These are phyloP conservation scores for Phalloptychus januarius DNA, from an alignment of 2,797 vertebrate genomes.

Conservation along the genomic window DNA sequence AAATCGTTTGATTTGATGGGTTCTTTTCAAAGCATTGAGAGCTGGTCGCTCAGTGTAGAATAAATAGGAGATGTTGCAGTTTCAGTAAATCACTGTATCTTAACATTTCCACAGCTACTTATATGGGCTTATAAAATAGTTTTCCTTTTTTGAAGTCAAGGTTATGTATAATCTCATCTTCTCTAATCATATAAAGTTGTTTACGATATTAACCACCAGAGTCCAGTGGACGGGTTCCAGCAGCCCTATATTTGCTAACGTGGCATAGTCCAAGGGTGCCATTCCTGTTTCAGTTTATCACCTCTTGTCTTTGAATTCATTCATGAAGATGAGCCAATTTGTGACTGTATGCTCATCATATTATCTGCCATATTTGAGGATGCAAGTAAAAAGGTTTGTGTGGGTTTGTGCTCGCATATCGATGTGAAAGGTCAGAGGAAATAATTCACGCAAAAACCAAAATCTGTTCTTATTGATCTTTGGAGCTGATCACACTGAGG, in stretches of 20 bases:
- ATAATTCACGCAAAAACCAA: neutral
- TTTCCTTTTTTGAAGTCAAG: neutral
- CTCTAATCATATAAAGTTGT: neutral
- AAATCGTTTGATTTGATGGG: conserved; percentile 30
- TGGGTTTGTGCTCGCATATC: neutral
- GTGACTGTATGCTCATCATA: neutral
- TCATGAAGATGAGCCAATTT: neutral
- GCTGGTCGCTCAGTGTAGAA: neutral
- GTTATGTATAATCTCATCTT: neutral
- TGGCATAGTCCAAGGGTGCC: neutral
- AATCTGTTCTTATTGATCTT: neutral
- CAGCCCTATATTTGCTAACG: neutral
- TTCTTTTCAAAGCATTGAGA: conserved; percentile 34
- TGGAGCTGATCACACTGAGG: neutral
- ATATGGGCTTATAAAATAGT: neutral
- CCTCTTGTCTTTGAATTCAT: neutral
- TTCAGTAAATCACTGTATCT: neutral
- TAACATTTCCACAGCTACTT: neutral
- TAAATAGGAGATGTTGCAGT: neutral
- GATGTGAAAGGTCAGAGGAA: neutral
- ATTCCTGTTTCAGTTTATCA: neutral
- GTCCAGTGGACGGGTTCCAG: neutral
- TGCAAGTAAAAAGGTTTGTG: neutral
- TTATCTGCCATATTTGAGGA: neutral
- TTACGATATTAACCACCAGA: neutral